Percentiles rank a stretch among this genome's conserved stretches.
phyloP scores from a whole-genome alignment of 2,797 vertebrate species.

The Picus viridis region DNA sequence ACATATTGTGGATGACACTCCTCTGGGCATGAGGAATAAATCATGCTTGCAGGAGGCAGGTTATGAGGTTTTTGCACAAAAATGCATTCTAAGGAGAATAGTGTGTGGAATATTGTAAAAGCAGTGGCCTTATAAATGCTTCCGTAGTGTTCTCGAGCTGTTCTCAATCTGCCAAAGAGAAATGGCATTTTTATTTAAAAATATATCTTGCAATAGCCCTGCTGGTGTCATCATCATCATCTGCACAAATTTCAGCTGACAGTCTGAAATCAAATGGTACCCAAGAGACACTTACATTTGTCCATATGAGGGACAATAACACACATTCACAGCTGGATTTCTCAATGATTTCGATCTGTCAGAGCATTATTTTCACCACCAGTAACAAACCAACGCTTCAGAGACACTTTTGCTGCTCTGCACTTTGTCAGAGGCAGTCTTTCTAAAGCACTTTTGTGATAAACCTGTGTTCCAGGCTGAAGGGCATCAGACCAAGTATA shows the following conservation, averaged over 20 bases:
- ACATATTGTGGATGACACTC: neutral
- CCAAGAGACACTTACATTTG: constrained; percentile 4
- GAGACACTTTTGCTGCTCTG: neutral
- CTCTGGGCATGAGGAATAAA: neutral
- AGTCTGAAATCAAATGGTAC: constrained; percentile 45
- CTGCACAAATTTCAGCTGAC: constrained; percentile 58
- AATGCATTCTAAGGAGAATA: neutral
- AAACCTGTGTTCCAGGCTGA: neutral
- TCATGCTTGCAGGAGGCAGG: neutral
- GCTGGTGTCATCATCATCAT: constrained; percentile 53
- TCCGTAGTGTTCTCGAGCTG: neutral
- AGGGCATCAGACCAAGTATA: neutral
- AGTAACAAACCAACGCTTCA: neutral
- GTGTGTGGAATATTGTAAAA: neutral
- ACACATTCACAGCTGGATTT: constrained; percentile 41
- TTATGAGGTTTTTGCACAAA: neutral
- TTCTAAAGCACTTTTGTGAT: neutral
- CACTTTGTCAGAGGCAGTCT: neutral
- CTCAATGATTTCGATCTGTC: neutral
- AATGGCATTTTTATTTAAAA: constrained; percentile 61
- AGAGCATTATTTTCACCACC: constrained; percentile 5
- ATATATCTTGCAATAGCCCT: constrained; percentile 37
- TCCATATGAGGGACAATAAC: constrained; percentile 9
- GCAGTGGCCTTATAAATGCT: neutral
- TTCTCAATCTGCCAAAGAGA: constrained; percentile 33